phyloP scores from a whole-genome alignment of 2,113 vertebrate species.

The Pluvianellus socialis region DNA sequence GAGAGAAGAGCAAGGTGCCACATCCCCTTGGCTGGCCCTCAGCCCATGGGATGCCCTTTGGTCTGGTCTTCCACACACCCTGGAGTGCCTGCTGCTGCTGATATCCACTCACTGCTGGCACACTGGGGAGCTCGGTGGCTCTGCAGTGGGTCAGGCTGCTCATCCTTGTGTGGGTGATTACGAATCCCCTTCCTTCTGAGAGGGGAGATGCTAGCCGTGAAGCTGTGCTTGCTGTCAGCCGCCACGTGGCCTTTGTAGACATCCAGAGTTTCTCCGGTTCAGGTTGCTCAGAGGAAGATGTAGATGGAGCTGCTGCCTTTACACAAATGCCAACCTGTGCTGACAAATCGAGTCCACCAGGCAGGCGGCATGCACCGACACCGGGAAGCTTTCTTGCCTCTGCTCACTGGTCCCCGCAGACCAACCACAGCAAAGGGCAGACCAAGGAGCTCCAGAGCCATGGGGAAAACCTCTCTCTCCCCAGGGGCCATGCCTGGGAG shows the following conservation, averaged over 20 bases:
- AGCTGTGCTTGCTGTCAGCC: background rate
- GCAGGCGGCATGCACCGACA: accelerated
- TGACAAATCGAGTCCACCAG: background rate
- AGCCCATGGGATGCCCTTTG: accelerated
- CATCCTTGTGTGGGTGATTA: background rate
- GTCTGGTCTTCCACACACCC: accelerated
- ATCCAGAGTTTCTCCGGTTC: background rate
- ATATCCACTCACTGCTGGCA: background rate
- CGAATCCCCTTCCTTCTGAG: background rate
- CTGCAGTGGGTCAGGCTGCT: background rate
- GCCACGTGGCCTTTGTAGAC: background rate
- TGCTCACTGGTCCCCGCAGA: background rate
- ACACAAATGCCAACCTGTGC: background rate
- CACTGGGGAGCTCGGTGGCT: background rate
- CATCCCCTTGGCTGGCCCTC: background rate
- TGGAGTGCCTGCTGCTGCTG: accelerated
- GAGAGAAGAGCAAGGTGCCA: background rate
- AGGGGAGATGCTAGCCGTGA: accelerated
- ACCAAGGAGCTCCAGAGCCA: background rate
- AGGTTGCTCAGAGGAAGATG: background rate
- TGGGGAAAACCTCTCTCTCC: accelerated
- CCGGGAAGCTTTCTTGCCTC: background rate
- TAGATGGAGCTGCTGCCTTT: background rate
- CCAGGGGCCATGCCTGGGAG: background rate
- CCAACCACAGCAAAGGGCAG: accelerated